Percentiles rank a stretch among this genome's conserved stretches.
phyloP scores from a whole-genome alignment of 1,140 invertebrate species.

The Drosophila willistoni region DNA sequence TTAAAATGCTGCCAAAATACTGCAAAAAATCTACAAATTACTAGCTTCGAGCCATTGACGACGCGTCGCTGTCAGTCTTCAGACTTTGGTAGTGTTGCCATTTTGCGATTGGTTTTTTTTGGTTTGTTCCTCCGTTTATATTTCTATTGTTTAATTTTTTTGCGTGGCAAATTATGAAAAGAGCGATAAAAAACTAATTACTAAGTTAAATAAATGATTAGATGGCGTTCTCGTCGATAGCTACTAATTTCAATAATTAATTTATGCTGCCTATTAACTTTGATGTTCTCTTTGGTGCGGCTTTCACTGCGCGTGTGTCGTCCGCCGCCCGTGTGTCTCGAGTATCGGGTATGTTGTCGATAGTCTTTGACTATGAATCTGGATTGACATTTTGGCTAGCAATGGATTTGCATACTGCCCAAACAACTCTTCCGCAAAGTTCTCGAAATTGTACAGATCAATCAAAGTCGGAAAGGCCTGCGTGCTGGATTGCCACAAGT shows the following conservation, averaged over 20 bases:
- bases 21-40: constrained; percentile 67
- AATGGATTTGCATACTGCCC: constrained; percentile 22
- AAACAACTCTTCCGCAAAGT: not conserved
- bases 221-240: constrained; percentile 46
- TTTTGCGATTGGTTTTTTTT: constrained; percentile 12
- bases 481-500: constrained; percentile 42
- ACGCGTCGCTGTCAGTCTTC: constrained; percentile 20
- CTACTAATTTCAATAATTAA: constrained; percentile 72
- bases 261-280: constrained; percentile 58
- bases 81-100: not conserved
- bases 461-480: constrained; percentile 15
- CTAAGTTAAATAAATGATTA: constrained; percentile 78
- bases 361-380: constrained; percentile 5
- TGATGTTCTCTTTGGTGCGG: constrained; percentile 30
- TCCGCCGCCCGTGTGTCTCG: constrained; percentile 46
- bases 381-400: constrained; percentile 26
- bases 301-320: constrained; percentile 75
- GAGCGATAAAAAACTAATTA: constrained; percentile 71
- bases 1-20: constrained; percentile 39
- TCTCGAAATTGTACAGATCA: constrained; percentile 5
- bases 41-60: constrained; percentile 42
- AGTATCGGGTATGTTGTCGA: not conserved
- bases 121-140: constrained; percentile 31
- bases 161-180: constrained; percentile 46
- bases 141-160: constrained; percentile 55